Conservation (phyloP, 2,113 vertebrate genomes). For the Natator depressus region DNA sequence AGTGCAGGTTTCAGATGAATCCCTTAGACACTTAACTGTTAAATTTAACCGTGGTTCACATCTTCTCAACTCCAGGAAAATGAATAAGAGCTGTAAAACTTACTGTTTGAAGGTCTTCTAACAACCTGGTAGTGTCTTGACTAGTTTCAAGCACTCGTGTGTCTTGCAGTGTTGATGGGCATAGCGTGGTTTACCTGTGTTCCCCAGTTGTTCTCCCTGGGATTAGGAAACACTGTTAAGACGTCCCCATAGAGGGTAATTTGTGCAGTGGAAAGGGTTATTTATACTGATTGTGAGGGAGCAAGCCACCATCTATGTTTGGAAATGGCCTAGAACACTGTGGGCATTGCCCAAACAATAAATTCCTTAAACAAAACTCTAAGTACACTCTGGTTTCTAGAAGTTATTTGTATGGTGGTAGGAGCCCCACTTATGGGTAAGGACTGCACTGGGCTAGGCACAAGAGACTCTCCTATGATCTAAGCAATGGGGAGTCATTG, state of each 20-base stretch:
- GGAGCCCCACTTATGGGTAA: background rate
- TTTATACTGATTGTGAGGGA: background rate
- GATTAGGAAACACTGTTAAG: background rate
- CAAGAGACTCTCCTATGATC: background rate
- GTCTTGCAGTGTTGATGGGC: background rate
- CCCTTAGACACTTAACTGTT: background rate
- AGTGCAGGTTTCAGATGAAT: background rate
- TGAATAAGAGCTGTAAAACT: background rate
- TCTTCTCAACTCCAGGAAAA: background rate
- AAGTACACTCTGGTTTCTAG: accelerated
- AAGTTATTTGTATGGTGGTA: background rate
- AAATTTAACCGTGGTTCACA: background rate
- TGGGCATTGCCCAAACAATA: background rate
- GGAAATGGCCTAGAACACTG: background rate
- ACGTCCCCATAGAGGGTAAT: background rate
- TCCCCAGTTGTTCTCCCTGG: background rate
- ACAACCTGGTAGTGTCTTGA: background rate
- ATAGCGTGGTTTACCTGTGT: background rate
- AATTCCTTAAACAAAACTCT: background rate
- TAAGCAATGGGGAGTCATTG: background rate
- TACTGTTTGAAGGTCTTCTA: background rate
- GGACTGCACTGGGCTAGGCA: background rate
- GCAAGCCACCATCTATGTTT: background rate
- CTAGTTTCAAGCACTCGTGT: background rate
- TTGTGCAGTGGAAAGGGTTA: background rate